phyloP scores from a whole-genome alignment of 2,888 invertebrate species.

The Dryococelus australis region DNA sequence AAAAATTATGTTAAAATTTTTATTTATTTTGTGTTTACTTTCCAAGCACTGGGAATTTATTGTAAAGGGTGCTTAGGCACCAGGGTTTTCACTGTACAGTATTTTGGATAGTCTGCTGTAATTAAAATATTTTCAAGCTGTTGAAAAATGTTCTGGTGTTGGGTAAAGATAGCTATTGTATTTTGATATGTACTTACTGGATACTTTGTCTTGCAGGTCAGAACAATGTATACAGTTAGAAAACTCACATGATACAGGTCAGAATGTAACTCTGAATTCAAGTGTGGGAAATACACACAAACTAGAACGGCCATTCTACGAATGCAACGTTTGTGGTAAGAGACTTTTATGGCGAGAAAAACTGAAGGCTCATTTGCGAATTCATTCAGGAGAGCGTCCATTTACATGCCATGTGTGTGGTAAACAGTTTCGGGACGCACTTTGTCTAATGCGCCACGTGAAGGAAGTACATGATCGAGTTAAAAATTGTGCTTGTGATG shows the following conservation, averaged over 20 bases:
- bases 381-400: constrained; percentile 59
- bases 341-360: constrained; percentile 33
- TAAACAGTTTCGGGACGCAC: not conserved
- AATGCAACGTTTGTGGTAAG: constrained; percentile 43
- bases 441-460: constrained; percentile 55
- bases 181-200: not conserved
- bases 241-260: not conserved
- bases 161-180: not conserved
- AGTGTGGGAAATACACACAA: not conserved
- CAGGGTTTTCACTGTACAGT: too few relatives aligned
- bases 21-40: too few relatives aligned
- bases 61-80: too few relatives aligned
- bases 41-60: too few relatives aligned
- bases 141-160: not conserved
- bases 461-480: constrained; percentile 60
- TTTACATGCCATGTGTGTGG: constrained; percentile 46
- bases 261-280: not conserved
- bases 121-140: not conserved
- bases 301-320: not conserved
- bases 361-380: constrained; percentile 58
- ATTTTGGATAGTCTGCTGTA: too few relatives aligned
- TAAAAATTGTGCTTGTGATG: constrained; percentile 61
- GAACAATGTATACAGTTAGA: not conserved
- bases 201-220: constrained; percentile 6
- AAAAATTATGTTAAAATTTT: too few relatives aligned